Conservation (phyloP, 2,113 vertebrate genomes). For the Alouatta palliata region DNA sequence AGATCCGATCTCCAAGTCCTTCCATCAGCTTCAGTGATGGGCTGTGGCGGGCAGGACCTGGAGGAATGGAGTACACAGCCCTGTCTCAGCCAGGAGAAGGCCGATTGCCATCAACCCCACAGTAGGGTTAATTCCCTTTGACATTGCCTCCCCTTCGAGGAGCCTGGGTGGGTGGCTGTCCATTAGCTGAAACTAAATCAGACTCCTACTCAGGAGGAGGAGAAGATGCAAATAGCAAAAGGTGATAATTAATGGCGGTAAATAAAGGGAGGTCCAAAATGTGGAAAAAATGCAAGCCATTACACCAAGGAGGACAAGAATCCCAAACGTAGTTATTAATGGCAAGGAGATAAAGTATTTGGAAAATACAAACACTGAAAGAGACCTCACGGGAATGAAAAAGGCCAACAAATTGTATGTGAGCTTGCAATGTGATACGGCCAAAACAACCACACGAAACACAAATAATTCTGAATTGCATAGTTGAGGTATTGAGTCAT, state of each 20-base stretch:
- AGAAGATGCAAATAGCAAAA: not conserved
- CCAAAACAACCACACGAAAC: not conserved
- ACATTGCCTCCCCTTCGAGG: rapidly evolving
- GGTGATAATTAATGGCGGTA: not conserved
- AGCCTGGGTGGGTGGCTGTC: not conserved
- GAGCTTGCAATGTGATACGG: not conserved
- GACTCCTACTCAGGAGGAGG: not conserved
- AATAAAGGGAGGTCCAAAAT: not conserved
- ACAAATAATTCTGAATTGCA: not conserved
- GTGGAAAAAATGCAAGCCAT: conserved; percentile 35
- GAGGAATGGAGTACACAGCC: too few relatives aligned
- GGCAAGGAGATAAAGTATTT: conserved; percentile 62
- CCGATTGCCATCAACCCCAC: rapidly evolving
- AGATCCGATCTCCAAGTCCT: not conserved
- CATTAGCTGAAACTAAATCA: not conserved
- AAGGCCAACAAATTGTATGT: conserved; percentile 63
- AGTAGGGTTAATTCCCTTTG: not conserved
- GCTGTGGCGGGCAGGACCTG: not conserved
- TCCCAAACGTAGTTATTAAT: conserved; percentile 44
- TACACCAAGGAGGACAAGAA: not conserved
- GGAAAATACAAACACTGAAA: conserved; percentile 23
- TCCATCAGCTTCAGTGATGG: not conserved
- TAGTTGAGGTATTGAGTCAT: conserved; percentile 48
- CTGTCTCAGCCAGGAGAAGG: not conserved
- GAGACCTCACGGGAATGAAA: conserved; percentile 41